phyloP scores from a whole-genome alignment of 37 sponge, comb jelly and placozoan species.

The Beroe forskalii region DNA sequence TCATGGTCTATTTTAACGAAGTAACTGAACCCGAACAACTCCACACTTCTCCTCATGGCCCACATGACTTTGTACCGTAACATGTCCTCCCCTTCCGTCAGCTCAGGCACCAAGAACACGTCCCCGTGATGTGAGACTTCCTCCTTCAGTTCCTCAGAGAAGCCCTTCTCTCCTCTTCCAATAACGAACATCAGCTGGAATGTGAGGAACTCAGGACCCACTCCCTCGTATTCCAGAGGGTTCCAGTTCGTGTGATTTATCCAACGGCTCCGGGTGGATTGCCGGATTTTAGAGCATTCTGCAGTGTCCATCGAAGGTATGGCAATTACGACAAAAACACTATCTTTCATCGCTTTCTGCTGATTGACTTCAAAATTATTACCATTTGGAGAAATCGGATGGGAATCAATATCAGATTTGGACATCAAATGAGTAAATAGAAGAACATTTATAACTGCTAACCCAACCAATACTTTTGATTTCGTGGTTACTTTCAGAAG shows the following conservation, averaged over 20 bases:
- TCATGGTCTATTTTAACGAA: neutral
- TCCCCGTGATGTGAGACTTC: neutral
- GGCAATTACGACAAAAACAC: neutral
- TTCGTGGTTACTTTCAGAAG: too few species aligned
- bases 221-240: neutral
- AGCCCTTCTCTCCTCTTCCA: neutral
- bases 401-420: too few species aligned
- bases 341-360: too few species aligned
- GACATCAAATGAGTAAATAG: too few species aligned
- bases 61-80: neutral
- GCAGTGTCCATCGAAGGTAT: neutral
- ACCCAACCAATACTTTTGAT: too few species aligned
- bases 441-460: too few species aligned
- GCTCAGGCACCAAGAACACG: neutral
- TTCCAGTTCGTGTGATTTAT: neutral
- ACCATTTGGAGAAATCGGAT: too few species aligned
- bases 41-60: neutral
- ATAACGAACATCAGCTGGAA: neutral
- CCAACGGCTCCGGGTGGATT: neutral
- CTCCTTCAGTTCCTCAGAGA: neutral
- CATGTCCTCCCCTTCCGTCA: neutral
- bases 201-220: neutral
- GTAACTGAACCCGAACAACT: neutral
- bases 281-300: neutral
- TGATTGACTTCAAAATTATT: too few species aligned